A percentile compares a stretch with the other conserved stretches of the same genome.
These are phyloP conservation scores for Apis mellifera DNA, from an alignment of 1,140 invertebrate genomes.

Conservation along the genomic window DNA sequence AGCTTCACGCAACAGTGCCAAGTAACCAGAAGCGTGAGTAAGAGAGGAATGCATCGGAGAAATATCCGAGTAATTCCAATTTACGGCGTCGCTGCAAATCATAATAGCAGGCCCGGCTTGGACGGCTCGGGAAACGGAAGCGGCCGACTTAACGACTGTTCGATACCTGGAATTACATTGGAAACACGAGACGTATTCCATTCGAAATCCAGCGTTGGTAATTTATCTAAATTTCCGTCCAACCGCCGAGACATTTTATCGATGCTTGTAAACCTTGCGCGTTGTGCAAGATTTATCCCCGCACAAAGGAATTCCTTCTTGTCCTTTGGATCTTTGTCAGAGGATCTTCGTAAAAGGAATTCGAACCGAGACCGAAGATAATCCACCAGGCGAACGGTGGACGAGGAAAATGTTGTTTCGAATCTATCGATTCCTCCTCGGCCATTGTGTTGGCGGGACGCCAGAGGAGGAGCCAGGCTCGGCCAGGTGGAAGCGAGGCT, in stretches of 20 bases:
- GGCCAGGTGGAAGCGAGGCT: conserved; percentile 58
- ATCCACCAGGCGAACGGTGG: neutral
- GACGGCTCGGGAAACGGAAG: neutral
- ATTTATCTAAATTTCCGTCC: neutral
- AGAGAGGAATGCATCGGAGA: no score
- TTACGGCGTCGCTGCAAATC: conserved; percentile 69
- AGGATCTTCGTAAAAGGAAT: neutral
- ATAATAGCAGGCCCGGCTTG: conserved; percentile 19
- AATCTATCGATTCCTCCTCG: conserved; percentile 64
- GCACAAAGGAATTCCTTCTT: neutral
- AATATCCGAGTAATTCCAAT: conserved; percentile 64
- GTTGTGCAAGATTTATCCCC: neutral
- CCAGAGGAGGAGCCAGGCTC: no score
- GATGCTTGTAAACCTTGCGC: neutral
- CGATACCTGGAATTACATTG: conserved; percentile 8
- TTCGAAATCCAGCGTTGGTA: neutral
- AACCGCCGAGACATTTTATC: neutral
- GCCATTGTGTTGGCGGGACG: conserved; percentile 52
- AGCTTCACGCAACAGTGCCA: no score
- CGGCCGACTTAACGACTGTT: neutral
- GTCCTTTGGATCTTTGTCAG: neutral
- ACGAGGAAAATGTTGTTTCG: conserved; percentile 30
- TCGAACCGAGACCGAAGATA: neutral
- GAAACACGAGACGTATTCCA: no score
- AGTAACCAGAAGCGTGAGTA: no score